A percentile compares a stretch with the other conserved stretches of the same genome.
Evolutionary conservation across 2,888 invertebrate species (phyloP).

Genomic region (Thecophora atra): DNA sequence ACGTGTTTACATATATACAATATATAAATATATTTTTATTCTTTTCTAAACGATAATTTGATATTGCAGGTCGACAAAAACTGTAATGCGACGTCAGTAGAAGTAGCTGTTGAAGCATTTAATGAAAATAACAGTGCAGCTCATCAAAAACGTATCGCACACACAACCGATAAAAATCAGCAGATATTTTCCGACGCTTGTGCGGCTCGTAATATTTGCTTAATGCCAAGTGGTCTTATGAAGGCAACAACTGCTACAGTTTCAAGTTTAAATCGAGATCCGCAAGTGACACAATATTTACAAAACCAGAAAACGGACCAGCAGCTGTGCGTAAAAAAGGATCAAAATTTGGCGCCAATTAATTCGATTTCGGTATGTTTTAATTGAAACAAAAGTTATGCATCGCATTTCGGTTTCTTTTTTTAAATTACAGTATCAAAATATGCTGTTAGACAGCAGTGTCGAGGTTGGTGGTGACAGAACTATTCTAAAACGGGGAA

Average conservation of each 20-base stretch:
- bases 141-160: slow-evolving; percentile 30
- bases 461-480: slow-evolving; percentile 34
- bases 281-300: slow-evolving; percentile 35
- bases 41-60: neutral
- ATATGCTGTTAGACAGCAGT: slow-evolving; percentile 39
- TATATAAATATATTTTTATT: too few relatives aligned
- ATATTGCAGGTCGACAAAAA: slow-evolving; percentile 70
- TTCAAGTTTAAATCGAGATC: slow-evolving; percentile 43
- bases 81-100: slow-evolving; percentile 72
- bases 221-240: slow-evolving; percentile 47
- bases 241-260: slow-evolving; percentile 43
- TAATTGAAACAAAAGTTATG: neutral
- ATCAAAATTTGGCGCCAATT: slow-evolving; percentile 55
- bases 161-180: slow-evolving; percentile 28
- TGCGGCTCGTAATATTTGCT: slow-evolving; percentile 45
- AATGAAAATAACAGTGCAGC: slow-evolving; percentile 55
- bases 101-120: slow-evolving; percentile 52
- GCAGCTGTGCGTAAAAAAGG: slow-evolving; percentile 31
- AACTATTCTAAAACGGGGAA: slow-evolving; percentile 34
- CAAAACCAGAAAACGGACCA: slow-evolving; percentile 40
- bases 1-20: neutral
- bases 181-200: slow-evolving; percentile 31
- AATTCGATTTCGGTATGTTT: slow-evolving; percentile 52
- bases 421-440: slow-evolving; percentile 38
- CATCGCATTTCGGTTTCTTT: neutral